Percentiles rank a stretch among this genome's conserved stretches.
phyloP scores from a whole-genome alignment of 2,888 invertebrate genomes.

The Epirrhoe tristata region DNA sequence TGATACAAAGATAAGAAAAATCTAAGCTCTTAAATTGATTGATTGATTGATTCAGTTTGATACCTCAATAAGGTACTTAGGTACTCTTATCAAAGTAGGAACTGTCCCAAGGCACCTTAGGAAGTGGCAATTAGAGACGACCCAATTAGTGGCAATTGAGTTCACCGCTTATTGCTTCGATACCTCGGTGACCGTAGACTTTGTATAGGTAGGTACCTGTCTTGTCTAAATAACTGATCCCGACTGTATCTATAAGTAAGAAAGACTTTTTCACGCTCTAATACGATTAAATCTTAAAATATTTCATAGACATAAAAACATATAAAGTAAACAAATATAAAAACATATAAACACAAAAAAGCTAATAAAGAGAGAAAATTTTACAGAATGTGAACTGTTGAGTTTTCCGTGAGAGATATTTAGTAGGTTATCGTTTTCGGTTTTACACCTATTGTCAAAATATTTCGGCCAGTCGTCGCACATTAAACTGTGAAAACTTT shows the following conservation, averaged over 20 bases:
- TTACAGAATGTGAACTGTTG: too few species aligned
- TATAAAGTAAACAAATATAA: too few species aligned
- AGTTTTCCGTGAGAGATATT: too few species aligned
- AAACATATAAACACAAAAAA: too few species aligned
- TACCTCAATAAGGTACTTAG: neutral
- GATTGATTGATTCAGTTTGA: neutral
- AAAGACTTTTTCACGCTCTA: too few species aligned
- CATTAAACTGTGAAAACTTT: constrained; percentile 23
- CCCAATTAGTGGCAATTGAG: constrained; percentile 59
- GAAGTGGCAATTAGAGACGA: constrained; percentile 57
- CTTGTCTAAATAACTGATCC: neutral
- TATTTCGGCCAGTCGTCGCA: constrained; percentile 22
- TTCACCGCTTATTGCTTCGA: constrained; percentile 32
- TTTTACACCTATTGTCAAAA: neutral
- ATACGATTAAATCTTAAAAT: too few species aligned
- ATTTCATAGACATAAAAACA: too few species aligned
- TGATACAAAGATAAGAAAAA: neutral
- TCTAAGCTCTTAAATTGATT: neutral
- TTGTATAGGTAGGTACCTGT: too few species aligned
- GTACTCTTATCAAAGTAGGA: neutral
- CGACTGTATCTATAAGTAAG: too few species aligned
- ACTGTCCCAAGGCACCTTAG: constrained; percentile 38
- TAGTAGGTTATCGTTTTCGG: too few species aligned
- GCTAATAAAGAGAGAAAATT: too few species aligned
- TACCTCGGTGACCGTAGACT: constrained; percentile 20